Evolutionary conservation across 2,888 invertebrate genomes (phyloP).

Genomic region (Aromia moschata): DNA sequence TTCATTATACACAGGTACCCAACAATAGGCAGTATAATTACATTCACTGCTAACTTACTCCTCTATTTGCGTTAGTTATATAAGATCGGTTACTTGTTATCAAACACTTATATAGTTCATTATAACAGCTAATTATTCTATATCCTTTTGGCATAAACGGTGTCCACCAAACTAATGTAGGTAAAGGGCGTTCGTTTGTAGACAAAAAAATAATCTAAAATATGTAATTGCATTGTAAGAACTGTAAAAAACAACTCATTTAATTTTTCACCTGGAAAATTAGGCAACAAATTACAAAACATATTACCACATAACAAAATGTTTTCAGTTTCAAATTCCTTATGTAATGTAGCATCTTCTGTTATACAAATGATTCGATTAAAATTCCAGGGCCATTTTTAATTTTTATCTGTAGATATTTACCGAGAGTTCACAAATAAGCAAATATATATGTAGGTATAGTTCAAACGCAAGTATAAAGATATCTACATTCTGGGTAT

Average conservation of each 20-base stretch:
- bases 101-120: slow-evolving; percentile 45
- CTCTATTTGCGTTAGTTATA: slow-evolving; percentile 29
- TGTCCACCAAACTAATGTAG: slow-evolving; percentile 53
- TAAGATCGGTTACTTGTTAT: slow-evolving; percentile 45
- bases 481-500: too few species aligned
- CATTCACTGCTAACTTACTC: too few species aligned
- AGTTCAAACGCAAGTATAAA: too few species aligned
- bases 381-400: slow-evolving; percentile 6
- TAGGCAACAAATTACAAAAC: slow-evolving; percentile 5
- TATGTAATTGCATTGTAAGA: too few species aligned
- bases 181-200: slow-evolving; percentile 8
- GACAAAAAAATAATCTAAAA: slow-evolving; percentile 21
- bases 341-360: slow-evolving; percentile 35
- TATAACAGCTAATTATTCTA: slow-evolving; percentile 45
- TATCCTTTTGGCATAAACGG: slow-evolving; percentile 47
- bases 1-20: too few species aligned
- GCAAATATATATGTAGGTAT: too few species aligned
- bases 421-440: too few species aligned
- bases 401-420: neutral
- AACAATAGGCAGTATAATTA: too few species aligned
- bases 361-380: neutral
- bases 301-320: neutral
- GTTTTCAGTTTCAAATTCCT: slow-evolving; percentile 29
- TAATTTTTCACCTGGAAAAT: slow-evolving; percentile 4
- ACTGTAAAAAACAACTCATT: too few species aligned